Evolutionary conservation across 2,888 invertebrate genomes (phyloP).

Genomic region (Eilema sororculum): DNA sequence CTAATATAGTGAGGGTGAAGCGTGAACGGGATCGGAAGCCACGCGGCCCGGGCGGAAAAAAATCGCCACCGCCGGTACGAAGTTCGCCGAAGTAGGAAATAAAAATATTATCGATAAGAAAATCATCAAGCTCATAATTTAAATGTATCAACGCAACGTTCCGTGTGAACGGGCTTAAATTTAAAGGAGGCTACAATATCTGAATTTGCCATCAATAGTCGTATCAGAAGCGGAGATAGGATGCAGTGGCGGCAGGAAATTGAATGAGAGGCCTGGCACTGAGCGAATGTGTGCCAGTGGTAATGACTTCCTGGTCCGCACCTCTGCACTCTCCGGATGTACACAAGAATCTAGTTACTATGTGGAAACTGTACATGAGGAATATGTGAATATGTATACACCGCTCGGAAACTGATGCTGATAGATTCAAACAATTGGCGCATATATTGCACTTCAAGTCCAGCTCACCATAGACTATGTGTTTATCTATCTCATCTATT

Average conservation of each 20-base stretch:
- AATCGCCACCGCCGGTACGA: too few relatives aligned
- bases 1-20: too few relatives aligned
- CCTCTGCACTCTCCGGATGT: constrained; percentile 13
- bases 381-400: not conserved
- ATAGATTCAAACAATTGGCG: not conserved
- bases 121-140: not conserved
- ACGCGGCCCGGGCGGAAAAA: too few relatives aligned
- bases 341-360: constrained; percentile 13
- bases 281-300: constrained; percentile 71
- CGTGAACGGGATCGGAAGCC: too few relatives aligned
- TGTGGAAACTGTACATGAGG: constrained; percentile 18
- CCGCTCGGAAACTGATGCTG: not conserved
- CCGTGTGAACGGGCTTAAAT: not conserved
- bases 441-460: not conserved
- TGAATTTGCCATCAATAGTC: constrained; percentile 50
- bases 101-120: too few relatives aligned
- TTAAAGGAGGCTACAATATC: constrained; percentile 22
- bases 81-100: too few relatives aligned
- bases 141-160: not conserved
- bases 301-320: constrained; percentile 74
- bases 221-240: constrained; percentile 41
- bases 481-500: not conserved
- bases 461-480: not conserved
- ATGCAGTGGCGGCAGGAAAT: constrained; percentile 73
- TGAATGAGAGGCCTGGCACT: constrained; percentile 75